These are phyloP conservation scores for Lathamus discolor DNA, from an alignment of 2,113 vertebrate species.

Conservation along the genomic window DNA sequence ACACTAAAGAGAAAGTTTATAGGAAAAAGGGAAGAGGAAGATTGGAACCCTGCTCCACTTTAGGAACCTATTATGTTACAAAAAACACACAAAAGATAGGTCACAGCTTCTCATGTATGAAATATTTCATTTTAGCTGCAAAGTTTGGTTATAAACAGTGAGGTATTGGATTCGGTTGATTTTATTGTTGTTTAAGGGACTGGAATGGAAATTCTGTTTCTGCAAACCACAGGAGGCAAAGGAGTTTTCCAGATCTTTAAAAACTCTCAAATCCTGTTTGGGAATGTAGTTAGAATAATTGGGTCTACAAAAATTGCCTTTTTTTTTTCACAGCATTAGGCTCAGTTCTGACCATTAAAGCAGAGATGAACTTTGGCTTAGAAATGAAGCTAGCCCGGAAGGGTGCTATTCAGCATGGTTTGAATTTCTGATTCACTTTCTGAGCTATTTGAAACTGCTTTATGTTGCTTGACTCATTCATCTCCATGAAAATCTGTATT, in stretches of 20 bases:
- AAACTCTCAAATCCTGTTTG: neutral
- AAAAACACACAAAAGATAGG: neutral
- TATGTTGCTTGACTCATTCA: conserved; percentile 67
- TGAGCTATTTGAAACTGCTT: conserved; percentile 57
- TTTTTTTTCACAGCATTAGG: neutral
- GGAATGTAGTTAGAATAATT: conserved; percentile 35
- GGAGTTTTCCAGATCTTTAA: neutral
- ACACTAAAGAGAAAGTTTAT: neutral
- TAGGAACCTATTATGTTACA: neutral
- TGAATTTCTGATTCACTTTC: conserved; percentile 67
- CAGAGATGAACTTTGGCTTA: conserved; percentile 53
- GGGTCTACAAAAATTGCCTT: neutral
- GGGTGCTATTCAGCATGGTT: conserved; percentile 35
- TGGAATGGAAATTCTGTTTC: neutral
- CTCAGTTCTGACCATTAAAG: conserved; percentile 22
- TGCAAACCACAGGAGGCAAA: neutral
- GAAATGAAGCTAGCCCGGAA: conserved; percentile 44
- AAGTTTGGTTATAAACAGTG: neutral
- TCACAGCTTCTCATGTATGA: neutral
- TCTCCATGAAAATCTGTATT: conserved; percentile 65
- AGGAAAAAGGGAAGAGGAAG: neutral
- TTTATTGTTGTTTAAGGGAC: neutral
- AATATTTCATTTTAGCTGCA: neutral
- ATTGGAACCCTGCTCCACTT: neutral
- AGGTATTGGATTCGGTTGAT: neutral